Base-by-base conservation (phyloP, 2,797 vertebrate genomes). In the Semaprochilodus insignis region DNA sequence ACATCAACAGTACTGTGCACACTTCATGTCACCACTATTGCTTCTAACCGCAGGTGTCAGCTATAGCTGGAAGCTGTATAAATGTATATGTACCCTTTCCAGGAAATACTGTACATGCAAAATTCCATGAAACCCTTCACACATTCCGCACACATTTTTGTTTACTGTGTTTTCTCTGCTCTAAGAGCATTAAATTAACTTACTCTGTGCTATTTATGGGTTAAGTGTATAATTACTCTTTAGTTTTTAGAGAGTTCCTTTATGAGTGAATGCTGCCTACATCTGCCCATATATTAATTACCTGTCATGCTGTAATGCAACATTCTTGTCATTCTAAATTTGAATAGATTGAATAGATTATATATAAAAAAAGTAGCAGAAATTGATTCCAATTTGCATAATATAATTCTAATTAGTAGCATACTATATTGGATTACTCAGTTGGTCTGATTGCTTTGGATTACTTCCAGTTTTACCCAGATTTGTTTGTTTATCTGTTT, bases 91-190 rank as follows among this genome's bases (percentile, higher is more conserved):
- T 52, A 27, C 6, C 1, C 23, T 25, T 72, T 54, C 70, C 25
- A 27, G 25, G 40, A 70, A 48, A 51, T 15, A 71, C 11, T 48
- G 21, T 23, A 70, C 65, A 19, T n/a, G 66, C 66, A 44, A 21
- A 21, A 21, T 21, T 21, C 1, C 7, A 69, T 21, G 8, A 69
- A 40, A 21, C 19, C 4, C 63, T 66, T 31, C 31, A 31, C 31
- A 31, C 25, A 16, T 31, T 25, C 25, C 13, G 6, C 10, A 48
- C 8, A 48, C 27, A 14, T 65, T 4, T 27, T 4, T 27, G 13
- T 6, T 5, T 63, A 14, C 19, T 75, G 63, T 76, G 65, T 76
- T 57, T 62, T 76, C 57, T 74, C 31, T 71, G 63, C 7, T 75
- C 72, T 62, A 16, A 6, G n/a, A 60, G 3, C 17, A n/a, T 13